Base-by-base conservation (phyloP, 2,797 vertebrate species). In the Eulemur albifrons region DNA sequence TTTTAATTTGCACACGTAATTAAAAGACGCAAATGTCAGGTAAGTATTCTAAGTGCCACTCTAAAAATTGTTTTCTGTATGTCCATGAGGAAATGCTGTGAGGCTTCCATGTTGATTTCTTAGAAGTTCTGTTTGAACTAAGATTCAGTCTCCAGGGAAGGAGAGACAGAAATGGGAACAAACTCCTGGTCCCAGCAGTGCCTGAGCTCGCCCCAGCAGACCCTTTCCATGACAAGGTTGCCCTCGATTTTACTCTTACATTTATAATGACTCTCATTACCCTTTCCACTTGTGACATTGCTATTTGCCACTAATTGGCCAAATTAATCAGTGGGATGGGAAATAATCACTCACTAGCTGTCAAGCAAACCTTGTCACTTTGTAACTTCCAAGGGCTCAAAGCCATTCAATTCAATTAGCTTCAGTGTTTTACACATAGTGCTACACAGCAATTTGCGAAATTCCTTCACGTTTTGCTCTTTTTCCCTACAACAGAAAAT, bases 291-390 rank as follows among this genome's bases (percentile, higher is more conserved):
- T 79, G 80, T 90, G 96, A 97, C 97, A 94, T 94, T 92, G 93
- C 84, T 92, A 70, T 95, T 96, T 90, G 52, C 94, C 95, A 90
- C 92, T 97, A 96, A 98, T 83, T 98, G 96, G 96, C 93, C 97
- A 97, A 97, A 97, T 97, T 72, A 95, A 97, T 97, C 96, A 95
- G 95, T 1, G 88, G 90, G 77, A 95, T 15, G 88, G 84, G 95
- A 96, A 96, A 97, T 65, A 92, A 97, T 95, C 61, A 1, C 73
- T 88, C 88, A 35, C 57, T 72, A 59, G 75, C n/a, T 91, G 97
- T 87, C 86, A 97, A 48, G 84, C 72, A 93, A 2, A 0, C 70
- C 77, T 91, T 92, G 87, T 88, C 91, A 93, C 88, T 97, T 57
- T 57, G n/a, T 87, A 80, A 85, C 32, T 92, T 96, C 65, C 83